A percentile compares a stretch with the other conserved stretches of the same genome.
phyloP scores from a whole-genome alignment of 1,140 invertebrate species.

The Tetragnatha versicolor region DNA sequence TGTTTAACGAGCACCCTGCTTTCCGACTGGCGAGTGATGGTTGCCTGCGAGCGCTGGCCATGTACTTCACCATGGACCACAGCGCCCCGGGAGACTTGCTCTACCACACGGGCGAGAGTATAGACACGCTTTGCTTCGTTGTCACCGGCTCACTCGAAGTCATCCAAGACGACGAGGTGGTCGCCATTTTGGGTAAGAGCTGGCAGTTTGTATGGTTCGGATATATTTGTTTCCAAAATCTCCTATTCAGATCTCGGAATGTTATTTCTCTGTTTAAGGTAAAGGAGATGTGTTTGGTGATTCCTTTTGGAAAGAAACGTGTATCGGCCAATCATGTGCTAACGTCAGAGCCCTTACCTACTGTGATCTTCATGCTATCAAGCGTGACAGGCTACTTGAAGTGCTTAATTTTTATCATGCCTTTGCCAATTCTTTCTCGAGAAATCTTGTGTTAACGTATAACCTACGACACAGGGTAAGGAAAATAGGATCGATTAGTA shows the following conservation, averaged over 20 bases:
- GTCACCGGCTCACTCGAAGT: constrained; percentile 98
- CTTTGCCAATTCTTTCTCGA: constrained; percentile 98
- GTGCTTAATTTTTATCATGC: constrained; percentile 99
- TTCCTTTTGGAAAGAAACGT: constrained; percentile 97
- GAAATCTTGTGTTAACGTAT: constrained; percentile 98
- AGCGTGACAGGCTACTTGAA: constrained; percentile 92
- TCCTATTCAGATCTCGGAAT: neutral
- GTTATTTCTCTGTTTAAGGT: constrained; percentile 65
- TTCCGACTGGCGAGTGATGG: constrained; percentile 98
- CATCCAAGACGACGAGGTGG: constrained; percentile 99
- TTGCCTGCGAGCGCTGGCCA: constrained; percentile 95
- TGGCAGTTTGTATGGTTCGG: no score
- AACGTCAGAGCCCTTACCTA: constrained; percentile 99
- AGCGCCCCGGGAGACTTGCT: constrained; percentile 93
- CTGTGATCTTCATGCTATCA: constrained; percentile 99
- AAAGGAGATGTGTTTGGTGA: constrained; percentile 99
- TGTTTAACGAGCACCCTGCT: constrained; percentile 99
- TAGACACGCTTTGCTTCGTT: constrained; percentile 98
- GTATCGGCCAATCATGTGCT: constrained; percentile 95
- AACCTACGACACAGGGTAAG: constrained; percentile 93
- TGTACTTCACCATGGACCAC: constrained; percentile 99
- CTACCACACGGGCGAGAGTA: constrained; percentile 97
- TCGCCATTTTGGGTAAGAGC: constrained; percentile 82
- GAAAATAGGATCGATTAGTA: no score
- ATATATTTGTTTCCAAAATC: no score